Evolutionary conservation across 2,113 vertebrate species (phyloP).

Genomic region (Seriola dumerili): DNA sequence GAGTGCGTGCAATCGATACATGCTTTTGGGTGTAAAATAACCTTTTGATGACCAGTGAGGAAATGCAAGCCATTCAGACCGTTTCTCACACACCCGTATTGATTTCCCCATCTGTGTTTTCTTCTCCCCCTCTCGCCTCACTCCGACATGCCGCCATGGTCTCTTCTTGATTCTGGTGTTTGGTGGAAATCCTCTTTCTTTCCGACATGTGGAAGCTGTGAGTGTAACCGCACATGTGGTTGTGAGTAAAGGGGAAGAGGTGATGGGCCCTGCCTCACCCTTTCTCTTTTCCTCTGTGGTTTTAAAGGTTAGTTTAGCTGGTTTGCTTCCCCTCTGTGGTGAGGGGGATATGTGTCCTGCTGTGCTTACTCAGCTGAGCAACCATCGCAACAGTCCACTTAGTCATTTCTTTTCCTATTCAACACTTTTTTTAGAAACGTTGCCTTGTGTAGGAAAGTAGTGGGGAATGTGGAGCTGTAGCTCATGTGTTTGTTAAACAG

Average conservation of each 20-base stretch:
- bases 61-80: constrained; percentile 86
- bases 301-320: constrained; percentile 67
- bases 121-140: constrained; percentile 55
- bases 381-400: constrained; percentile 44
- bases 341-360: constrained; percentile 28
- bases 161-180: constrained; percentile 43
- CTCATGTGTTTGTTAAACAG: constrained; percentile 6
- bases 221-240: constrained; percentile 37
- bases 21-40: constrained; percentile 94
- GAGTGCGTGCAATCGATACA: constrained; percentile 87
- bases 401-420: constrained; percentile 46
- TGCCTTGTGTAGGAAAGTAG: constrained; percentile 20
- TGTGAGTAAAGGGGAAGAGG: not conserved
- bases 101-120: constrained; percentile 84
- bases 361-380: constrained; percentile 73
- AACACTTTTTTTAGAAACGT: not conserved
- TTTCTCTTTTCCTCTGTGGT: constrained; percentile 41
- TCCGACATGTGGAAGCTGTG: constrained; percentile 24
- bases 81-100: constrained; percentile 87
- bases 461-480: constrained; percentile 18
- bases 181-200: constrained; percentile 49
- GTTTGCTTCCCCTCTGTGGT: constrained; percentile 32
- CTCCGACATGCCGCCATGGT: constrained; percentile 18
- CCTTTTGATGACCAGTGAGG: constrained; percentile 91
- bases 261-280: constrained; percentile 20